Conservation (phyloP, 2,888 invertebrate species). For the Sepioteuthis lessoniana region DNA sequence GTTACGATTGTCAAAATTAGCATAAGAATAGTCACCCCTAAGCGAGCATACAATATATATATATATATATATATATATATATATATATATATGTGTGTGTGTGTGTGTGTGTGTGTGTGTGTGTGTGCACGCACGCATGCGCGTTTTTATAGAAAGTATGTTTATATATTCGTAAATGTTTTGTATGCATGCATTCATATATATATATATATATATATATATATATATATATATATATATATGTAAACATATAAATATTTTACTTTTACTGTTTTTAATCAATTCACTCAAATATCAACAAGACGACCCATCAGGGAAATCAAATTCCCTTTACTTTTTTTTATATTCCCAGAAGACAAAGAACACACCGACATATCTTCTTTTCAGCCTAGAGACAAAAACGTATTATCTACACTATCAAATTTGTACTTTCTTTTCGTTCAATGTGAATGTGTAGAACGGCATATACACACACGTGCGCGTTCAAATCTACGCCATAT, state of each 20-base stretch:
- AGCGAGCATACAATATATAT: not conserved
- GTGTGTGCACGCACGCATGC: not conserved
- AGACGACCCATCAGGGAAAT: slow-evolving; percentile 33
- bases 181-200: not conserved
- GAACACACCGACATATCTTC: not conserved
- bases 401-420: not conserved
- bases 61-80: not conserved
- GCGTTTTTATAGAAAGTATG: not conserved
- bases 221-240: not conserved
- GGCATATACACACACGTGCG: not conserved
- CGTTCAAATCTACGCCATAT: not conserved
- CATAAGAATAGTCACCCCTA: too few species aligned
- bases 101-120: not conserved
- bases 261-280: not conserved
- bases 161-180: not conserved
- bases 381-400: not conserved
- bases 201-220: not conserved
- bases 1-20: too few species aligned
- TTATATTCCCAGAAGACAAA: not conserved
- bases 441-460: not conserved
- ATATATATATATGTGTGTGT: not conserved
- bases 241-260: not conserved
- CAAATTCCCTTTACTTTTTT: slow-evolving; percentile 11
- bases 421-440: not conserved
- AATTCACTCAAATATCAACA: slow-evolving; percentile 33